Percentiles rank a stretch among this genome's conserved stretches.
Conservation (phyloP, 1,140 invertebrate species). For the Armadillidium nasatum region DNA sequence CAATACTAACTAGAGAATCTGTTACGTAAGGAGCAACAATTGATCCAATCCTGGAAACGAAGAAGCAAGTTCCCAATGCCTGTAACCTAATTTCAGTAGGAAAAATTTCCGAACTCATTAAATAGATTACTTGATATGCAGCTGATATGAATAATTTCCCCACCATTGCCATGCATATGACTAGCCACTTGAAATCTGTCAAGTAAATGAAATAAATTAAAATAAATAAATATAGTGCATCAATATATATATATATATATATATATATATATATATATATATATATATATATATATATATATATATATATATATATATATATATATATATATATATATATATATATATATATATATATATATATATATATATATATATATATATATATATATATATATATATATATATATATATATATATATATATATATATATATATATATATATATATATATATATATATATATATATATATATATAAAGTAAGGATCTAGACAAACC, state of each 20-base stretch:
- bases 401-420: too few species aligned
- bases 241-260: too few species aligned
- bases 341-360: too few species aligned
- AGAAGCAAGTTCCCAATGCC: slow-evolving; percentile 17
- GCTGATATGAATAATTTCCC: slow-evolving; percentile 30
- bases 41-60: slow-evolving; percentile 23
- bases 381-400: too few species aligned
- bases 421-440: too few species aligned
- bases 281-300: too few species aligned
- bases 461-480: too few species aligned
- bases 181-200: slow-evolving; percentile 23
- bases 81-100: slow-evolving; percentile 35
- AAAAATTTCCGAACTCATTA: slow-evolving; percentile 28
- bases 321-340: too few species aligned
- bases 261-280: too few species aligned
- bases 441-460: too few species aligned
- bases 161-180: slow-evolving; percentile 28
- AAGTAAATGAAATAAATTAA: neutral
- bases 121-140: slow-evolving; percentile 21
- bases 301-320: too few species aligned
- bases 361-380: too few species aligned
- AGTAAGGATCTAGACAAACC: slow-evolving; percentile 3
- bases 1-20: slow-evolving; percentile 29
- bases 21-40: slow-evolving; percentile 30
- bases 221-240: neutral